Percentiles rank a stretch among this genome's conserved stretches.
Conservation (phyloP, 2,888 invertebrate genomes). For the Tenthredo mesomela region DNA sequence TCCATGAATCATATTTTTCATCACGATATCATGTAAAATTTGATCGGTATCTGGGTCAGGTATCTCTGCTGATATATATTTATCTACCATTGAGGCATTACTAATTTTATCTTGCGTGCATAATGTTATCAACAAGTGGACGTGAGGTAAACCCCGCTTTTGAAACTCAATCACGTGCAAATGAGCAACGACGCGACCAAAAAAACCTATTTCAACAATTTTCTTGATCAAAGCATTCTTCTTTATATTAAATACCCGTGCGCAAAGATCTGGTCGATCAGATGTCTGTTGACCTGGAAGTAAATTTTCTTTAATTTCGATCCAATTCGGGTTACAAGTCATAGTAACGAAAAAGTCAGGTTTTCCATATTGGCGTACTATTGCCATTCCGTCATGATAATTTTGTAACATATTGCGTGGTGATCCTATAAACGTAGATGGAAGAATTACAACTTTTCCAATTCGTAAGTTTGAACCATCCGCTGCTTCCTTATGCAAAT, state of each 20-base stretch:
- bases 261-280: conserved; percentile 59
- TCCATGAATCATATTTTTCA: conserved; percentile 72
- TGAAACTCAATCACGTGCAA: conserved; percentile 59
- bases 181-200: conserved; percentile 57
- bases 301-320: neutral
- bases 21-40: conserved; percentile 67
- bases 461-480: neutral
- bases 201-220: conserved; percentile 54
- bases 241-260: conserved; percentile 57
- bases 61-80: conserved; percentile 67
- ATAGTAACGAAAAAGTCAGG: neutral
- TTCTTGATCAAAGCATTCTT: conserved; percentile 55
- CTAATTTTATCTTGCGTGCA: conserved; percentile 57
- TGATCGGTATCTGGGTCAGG: conserved; percentile 65
- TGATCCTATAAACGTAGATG: neutral
- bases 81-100: conserved; percentile 58
- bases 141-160: conserved; percentile 60
- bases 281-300: conserved; percentile 53
- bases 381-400: conserved; percentile 7
- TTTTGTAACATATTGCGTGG: neutral
- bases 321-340: conserved; percentile 5
- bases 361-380: neutral
- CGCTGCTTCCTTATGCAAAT: neutral
- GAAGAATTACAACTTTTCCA: neutral
- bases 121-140: conserved; percentile 60